These are phyloP conservation scores for Diadromus collaris DNA, from an alignment of 2,888 invertebrate genomes.

Conservation along the genomic window DNA sequence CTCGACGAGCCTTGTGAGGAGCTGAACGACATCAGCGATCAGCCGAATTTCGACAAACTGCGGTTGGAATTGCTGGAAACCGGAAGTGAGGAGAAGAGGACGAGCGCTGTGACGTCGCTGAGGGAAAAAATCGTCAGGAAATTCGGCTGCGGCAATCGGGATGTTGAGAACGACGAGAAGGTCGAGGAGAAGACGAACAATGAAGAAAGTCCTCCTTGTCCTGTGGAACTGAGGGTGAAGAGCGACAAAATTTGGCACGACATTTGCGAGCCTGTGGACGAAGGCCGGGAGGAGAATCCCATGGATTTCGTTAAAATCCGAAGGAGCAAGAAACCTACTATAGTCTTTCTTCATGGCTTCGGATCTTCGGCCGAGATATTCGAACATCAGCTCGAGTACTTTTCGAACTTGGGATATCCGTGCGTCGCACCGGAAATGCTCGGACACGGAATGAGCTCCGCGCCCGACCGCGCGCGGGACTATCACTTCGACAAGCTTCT, in stretches of 20 bases:
- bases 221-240: slow-evolving; percentile 68
- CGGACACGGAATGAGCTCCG: slow-evolving; percentile 86
- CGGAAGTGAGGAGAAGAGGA: slow-evolving; percentile 61
- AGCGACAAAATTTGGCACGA: slow-evolving; percentile 65
- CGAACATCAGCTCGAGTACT: slow-evolving; percentile 83
- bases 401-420: slow-evolving; percentile 83
- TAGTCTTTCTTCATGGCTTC: slow-evolving; percentile 86
- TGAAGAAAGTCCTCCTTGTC: slow-evolving; percentile 16
- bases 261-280: slow-evolving; percentile 32
- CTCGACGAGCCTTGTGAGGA: slow-evolving; percentile 33
- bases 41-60: slow-evolving; percentile 69
- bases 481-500: slow-evolving; percentile 84
- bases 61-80: slow-evolving; percentile 67
- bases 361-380: slow-evolving; percentile 85
- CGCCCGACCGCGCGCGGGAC: slow-evolving; percentile 81
- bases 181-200: slow-evolving; percentile 21
- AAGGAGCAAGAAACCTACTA: slow-evolving; percentile 80
- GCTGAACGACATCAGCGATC: slow-evolving; percentile 63
- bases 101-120: slow-evolving; percentile 68
- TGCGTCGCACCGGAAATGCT: slow-evolving; percentile 85
- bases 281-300: slow-evolving; percentile 44
- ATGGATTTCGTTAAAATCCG: slow-evolving; percentile 68
- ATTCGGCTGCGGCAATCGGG: slow-evolving; percentile 38
- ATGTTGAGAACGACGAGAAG: neutral
- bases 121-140: slow-evolving; percentile 66